Conservation (phyloP, 2,888 invertebrate genomes). For the Leptopilina myrica region DNA sequence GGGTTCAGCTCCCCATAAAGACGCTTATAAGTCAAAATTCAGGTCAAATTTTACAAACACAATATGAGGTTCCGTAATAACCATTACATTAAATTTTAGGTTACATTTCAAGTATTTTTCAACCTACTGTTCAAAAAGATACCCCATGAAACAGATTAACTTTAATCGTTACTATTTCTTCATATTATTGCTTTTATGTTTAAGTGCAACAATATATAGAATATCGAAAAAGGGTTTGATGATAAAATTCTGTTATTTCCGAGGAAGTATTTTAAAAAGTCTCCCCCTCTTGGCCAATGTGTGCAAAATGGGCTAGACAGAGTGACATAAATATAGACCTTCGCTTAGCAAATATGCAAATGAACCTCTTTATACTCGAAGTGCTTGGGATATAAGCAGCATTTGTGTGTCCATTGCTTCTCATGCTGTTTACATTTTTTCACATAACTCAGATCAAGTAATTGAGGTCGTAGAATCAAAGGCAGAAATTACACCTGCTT, state of each 20-base stretch:
- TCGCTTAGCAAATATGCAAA: slow-evolving; percentile 36
- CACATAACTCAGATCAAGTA: slow-evolving; percentile 31
- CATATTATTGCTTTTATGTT: too few relatives aligned
- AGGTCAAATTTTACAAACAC: too few relatives aligned
- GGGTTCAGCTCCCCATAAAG: too few relatives aligned
- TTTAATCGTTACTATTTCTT: too few relatives aligned
- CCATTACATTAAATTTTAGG: too few relatives aligned
- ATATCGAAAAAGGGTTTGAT: not conserved
- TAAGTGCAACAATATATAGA: too few relatives aligned
- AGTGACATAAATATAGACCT: slow-evolving; percentile 34
- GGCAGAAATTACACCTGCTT: slow-evolving; percentile 31
- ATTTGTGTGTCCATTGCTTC: slow-evolving; percentile 36
- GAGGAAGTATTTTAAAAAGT: not conserved
- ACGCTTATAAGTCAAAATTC: too few relatives aligned
- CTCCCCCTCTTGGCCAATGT: slow-evolving; percentile 28
- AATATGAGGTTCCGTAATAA: too few relatives aligned
- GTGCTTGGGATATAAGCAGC: slow-evolving; percentile 30
- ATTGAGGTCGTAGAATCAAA: slow-evolving; percentile 41
- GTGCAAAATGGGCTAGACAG: slow-evolving; percentile 43
- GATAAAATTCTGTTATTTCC: not conserved
- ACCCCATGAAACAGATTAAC: too few relatives aligned
- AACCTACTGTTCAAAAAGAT: too few relatives aligned
- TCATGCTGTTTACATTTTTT: slow-evolving; percentile 35
- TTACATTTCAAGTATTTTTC: too few relatives aligned
- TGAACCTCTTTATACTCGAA: slow-evolving; percentile 30